Evolutionary conservation across 2,797 vertebrate species (phyloP), one percentile per base, ranked within the genome.

Genomic region (Bradypodion pumilum): DNA sequence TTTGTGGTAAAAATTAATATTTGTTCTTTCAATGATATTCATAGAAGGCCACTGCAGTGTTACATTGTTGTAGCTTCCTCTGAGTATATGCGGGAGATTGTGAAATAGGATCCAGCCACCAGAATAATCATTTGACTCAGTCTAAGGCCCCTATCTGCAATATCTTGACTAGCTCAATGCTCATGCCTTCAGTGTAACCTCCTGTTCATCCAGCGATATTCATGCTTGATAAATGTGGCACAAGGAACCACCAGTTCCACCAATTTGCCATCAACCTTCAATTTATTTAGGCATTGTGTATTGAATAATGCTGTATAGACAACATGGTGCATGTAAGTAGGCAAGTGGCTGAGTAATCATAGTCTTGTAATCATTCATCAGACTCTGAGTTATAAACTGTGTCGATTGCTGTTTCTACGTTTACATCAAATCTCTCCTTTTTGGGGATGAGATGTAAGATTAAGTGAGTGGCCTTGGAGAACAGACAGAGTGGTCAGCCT

Each of bases 401-500:
- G 72, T 29, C 78, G 86, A 82, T 87, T 83, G 89, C 90, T 91
- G 74, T 65, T 37, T n/a, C 29, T 49, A 40, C 63, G 69, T 90
- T 84, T 77, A 80, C 4, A 83, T 83, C 86, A 91, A 90, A 75
- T 6, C 74, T 77, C 42, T 78, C 0, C 52, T 19, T 83, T 90
- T 87, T 79, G 66, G 2, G n/a, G 10, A 79, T 84, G 83, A 85
- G 46, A 72, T 56, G 5, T 78, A 63, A 35, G 81, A 42, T 85
- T 74, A 75, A 75, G 56, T 83, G 79, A 83, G 75, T 85, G 40
- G 79, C 81, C 87, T 83, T 76, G 76, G 91, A 81, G 66, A n/a
- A 83, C 62, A 70, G 40, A 79, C 82, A 88, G 87, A 76, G 74
- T 69, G 74, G 84, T 76, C 84, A 85, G 89, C 85, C 87, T 88